Conservation (phyloP, 2,797 vertebrate species). For the Coluber constrictor region DNA sequence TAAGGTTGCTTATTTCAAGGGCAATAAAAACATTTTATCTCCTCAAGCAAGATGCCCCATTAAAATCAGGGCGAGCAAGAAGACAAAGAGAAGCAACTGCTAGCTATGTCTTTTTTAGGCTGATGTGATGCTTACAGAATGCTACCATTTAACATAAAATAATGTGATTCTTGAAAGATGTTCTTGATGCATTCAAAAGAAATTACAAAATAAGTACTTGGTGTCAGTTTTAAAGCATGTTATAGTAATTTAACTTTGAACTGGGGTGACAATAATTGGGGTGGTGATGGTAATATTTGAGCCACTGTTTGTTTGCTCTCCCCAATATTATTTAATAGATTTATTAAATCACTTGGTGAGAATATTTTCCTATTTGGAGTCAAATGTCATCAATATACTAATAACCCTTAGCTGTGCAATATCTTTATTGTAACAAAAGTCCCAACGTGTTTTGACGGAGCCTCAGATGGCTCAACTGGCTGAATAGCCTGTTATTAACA, state of each 20-base stretch:
- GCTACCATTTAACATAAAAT: neutral
- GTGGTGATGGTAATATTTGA: neutral
- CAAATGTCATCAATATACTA: neutral
- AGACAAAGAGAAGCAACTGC: neutral
- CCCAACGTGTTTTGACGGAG: neutral
- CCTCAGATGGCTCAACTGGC: too few species aligned
- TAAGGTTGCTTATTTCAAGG: neutral
- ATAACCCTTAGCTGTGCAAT: neutral
- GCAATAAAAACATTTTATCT: neutral
- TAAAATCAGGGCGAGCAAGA: neutral
- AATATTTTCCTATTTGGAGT: neutral
- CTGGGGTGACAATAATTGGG: neutral
- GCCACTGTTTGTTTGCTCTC: neutral
- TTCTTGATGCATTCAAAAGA: neutral
- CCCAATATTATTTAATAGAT: neutral
- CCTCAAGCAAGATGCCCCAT: neutral
- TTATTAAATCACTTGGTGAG: neutral
- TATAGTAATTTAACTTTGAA: neutral
- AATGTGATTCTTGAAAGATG: neutral
- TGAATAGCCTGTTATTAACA: too few species aligned
- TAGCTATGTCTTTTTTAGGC: neutral
- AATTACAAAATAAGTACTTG: neutral
- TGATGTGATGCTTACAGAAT: neutral
- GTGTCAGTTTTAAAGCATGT: neutral
- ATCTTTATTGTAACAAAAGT: neutral